phyloP scores from a whole-genome alignment of 2,113 vertebrate species.

The Pan paniscus region DNA sequence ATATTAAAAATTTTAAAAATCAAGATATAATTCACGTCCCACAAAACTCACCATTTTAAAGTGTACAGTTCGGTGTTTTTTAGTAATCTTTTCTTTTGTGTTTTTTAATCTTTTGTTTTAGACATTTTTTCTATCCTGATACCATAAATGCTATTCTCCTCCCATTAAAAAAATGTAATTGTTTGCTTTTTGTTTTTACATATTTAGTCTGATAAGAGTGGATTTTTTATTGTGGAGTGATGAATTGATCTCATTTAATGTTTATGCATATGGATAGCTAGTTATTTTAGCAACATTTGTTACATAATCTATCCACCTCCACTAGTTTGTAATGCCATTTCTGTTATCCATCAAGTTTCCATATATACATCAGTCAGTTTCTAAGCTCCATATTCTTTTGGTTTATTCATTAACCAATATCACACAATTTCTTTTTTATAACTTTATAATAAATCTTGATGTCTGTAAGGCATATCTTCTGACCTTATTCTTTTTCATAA shows the following conservation, averaged over 20 bases:
- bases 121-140: not conserved
- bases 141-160: not conserved
- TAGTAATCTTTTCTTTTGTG: not conserved
- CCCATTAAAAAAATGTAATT: not conserved
- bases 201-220: not conserved
- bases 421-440: not conserved
- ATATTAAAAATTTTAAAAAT: not conserved
- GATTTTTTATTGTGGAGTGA: not conserved
- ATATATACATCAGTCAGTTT: not conserved
- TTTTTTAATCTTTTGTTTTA: not conserved
- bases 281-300: not conserved
- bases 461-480: not conserved
- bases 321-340: not conserved
- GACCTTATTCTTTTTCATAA: not conserved
- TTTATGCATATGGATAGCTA: not conserved
- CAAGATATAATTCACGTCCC: not conserved
- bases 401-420: not conserved
- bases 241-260: not conserved
- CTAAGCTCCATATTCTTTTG: not conserved
- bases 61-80: not conserved
- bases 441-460: conserved; percentile 11
- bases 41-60: not conserved
- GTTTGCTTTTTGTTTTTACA: not conserved
- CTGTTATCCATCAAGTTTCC: not conserved
- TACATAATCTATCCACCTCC: not conserved